Conservation (phyloP, 2,888 invertebrate genomes). For the Lithophane semibrunnea region DNA sequence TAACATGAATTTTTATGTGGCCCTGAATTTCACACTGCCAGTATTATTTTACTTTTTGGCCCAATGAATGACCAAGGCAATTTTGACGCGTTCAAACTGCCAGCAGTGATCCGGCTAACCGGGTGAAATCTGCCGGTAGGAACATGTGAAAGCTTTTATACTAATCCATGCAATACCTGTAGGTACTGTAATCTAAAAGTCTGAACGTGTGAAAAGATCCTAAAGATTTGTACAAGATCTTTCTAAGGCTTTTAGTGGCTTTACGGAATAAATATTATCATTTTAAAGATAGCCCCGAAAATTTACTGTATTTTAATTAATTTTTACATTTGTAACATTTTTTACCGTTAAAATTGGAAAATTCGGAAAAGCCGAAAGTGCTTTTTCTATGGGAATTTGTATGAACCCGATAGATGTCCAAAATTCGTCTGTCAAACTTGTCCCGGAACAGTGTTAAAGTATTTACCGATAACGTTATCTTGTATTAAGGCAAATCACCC, state of each 20-base stretch:
- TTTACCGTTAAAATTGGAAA: too few relatives aligned
- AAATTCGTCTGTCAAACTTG: too few relatives aligned
- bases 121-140: background rate
- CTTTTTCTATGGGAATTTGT: too few relatives aligned
- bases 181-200: too few relatives aligned
- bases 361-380: too few relatives aligned
- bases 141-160: constrained; percentile 27
- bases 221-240: background rate
- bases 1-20: background rate
- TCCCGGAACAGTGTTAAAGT: background rate
- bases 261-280: background rate
- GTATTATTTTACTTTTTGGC: background rate
- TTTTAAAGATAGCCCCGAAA: background rate
- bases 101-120: background rate
- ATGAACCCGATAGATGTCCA: too few relatives aligned
- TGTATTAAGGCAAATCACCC: constrained; percentile 2
- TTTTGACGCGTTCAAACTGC: background rate
- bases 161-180: background rate
- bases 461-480: background rate
- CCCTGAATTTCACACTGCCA: background rate
- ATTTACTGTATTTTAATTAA: background rate
- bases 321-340: too few relatives aligned
- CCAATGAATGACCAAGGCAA: background rate
- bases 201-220: background rate
- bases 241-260: background rate